Percentiles rank a stretch among this genome's conserved stretches.
Conservation (phyloP, 2,888 invertebrate genomes). For the Spodoptera picta region DNA sequence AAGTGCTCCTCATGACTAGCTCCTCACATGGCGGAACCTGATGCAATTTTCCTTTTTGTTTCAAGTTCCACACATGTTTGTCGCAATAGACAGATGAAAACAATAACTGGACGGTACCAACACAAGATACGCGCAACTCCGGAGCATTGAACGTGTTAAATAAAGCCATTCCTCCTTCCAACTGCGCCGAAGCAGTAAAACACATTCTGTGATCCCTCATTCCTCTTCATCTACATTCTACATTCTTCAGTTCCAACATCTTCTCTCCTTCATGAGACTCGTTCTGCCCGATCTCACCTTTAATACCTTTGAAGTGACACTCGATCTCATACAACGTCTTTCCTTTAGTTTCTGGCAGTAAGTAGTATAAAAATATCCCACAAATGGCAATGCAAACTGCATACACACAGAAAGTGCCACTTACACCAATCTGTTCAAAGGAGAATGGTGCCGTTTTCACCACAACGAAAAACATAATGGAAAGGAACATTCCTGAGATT, state of each 20-base stretch:
- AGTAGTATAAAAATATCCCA: slow-evolving; percentile 87
- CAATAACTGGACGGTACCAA: too few relatives aligned
- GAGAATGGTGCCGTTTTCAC: slow-evolving; percentile 90
- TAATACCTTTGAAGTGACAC: slow-evolving; percentile 82
- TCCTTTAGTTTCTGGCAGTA: slow-evolving; percentile 91
- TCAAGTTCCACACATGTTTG: neutral
- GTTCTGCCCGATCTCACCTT: slow-evolving; percentile 45
- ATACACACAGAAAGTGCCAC: slow-evolving; percentile 90
- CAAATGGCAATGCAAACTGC: slow-evolving; percentile 87
- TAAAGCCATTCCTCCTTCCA: slow-evolving; percentile 27
- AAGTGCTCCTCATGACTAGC: neutral
- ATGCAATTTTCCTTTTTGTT: neutral
- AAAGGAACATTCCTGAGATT: slow-evolving; percentile 89
- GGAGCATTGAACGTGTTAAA: slow-evolving; percentile 43
- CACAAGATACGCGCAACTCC: neutral
- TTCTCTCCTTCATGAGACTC: slow-evolving; percentile 70
- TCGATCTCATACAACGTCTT: slow-evolving; percentile 91
- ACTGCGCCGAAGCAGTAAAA: slow-evolving; percentile 66
- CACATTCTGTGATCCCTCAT: slow-evolving; percentile 63
- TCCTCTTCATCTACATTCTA: slow-evolving; percentile 78
- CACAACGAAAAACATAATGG: slow-evolving; percentile 90
- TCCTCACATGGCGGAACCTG: neutral
- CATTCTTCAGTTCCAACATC: slow-evolving; percentile 78
- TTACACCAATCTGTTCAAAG: slow-evolving; percentile 85
- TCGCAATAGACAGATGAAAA: too few relatives aligned